Percentiles rank a stretch among this genome's conserved stretches.
Evolutionary conservation across 2,888 invertebrate species (phyloP).

Genomic region (Sylvicola cinctus): DNA sequence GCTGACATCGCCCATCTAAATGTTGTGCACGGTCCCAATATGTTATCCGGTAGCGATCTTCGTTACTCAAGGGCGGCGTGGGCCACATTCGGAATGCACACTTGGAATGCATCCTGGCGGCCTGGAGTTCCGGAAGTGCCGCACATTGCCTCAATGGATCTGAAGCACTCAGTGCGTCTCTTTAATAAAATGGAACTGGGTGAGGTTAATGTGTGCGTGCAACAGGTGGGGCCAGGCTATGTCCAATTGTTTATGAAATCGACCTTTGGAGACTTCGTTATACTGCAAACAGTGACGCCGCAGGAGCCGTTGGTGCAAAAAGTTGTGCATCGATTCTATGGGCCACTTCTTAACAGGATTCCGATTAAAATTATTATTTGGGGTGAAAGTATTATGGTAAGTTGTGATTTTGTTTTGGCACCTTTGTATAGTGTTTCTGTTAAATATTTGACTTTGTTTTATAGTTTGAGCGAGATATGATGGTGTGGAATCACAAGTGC

Average conservation of each 20-base stretch:
- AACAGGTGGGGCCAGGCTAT: slow-evolving; percentile 60
- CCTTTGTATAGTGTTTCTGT: not conserved
- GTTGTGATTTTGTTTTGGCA: slow-evolving; percentile 7
- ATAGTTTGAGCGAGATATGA: slow-evolving; percentile 66
- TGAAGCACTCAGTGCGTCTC: slow-evolving; percentile 41
- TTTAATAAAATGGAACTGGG: slow-evolving; percentile 34
- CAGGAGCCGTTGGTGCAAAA: slow-evolving; percentile 53
- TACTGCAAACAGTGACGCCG: slow-evolving; percentile 62
- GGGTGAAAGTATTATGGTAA: slow-evolving; percentile 49
- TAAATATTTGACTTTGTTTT: slow-evolving; percentile 10
- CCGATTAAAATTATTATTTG: slow-evolving; percentile 42
- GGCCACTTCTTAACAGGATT: slow-evolving; percentile 35
- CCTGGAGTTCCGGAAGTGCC: slow-evolving; percentile 21
- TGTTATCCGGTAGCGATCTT: slow-evolving; percentile 30
- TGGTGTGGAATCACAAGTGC: slow-evolving; percentile 71
- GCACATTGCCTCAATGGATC: slow-evolving; percentile 40
- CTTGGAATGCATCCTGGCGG: slow-evolving; percentile 36
- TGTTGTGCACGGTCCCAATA: slow-evolving; percentile 46
- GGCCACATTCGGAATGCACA: slow-evolving; percentile 28
- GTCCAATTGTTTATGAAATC: slow-evolving; percentile 46
- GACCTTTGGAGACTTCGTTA: slow-evolving; percentile 35
- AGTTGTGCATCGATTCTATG: slow-evolving; percentile 59
- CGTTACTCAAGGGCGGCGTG: slow-evolving; percentile 17
- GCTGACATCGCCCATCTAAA: slow-evolving; percentile 65
- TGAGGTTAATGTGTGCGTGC: slow-evolving; percentile 36